phyloP scores from a whole-genome alignment of 2,888 invertebrate genomes.

The Isoperla grammatica region DNA sequence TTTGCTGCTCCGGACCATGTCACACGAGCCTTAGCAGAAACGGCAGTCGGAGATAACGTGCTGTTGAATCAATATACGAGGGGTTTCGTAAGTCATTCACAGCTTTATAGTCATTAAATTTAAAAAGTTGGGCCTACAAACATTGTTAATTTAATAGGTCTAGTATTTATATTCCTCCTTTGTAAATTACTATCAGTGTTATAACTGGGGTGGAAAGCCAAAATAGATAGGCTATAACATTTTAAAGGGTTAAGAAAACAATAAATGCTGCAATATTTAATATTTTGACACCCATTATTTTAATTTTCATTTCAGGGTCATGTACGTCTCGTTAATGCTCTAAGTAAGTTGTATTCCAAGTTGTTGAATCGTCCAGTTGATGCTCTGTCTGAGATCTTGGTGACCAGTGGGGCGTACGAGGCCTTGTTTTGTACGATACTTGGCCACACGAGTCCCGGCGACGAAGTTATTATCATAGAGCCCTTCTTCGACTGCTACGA shows the following conservation, averaged over 20 bases:
- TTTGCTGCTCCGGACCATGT: constrained; percentile 81
- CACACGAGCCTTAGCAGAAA: constrained; percentile 65
- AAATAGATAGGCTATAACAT: too few species aligned
- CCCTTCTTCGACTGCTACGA: constrained; percentile 98
- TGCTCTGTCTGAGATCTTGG: constrained; percentile 76
- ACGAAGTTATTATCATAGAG: constrained; percentile 95
- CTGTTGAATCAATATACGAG: constrained; percentile 88
- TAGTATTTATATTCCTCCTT: too few species aligned
- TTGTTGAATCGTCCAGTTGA: constrained; percentile 71
- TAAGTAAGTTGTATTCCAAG: constrained; percentile 80
- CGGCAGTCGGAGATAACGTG: constrained; percentile 61
- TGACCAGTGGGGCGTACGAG: constrained; percentile 93
- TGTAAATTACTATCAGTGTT: too few species aligned
- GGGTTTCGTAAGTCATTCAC: constrained; percentile 69
- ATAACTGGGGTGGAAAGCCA: too few species aligned
- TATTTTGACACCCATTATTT: too few species aligned
- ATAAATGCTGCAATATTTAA: too few species aligned
- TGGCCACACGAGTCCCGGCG: constrained; percentile 80
- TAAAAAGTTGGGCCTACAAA: too few species aligned
- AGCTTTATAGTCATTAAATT: too few species aligned
- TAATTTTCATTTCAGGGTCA: constrained; percentile 68
- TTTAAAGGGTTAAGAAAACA: too few species aligned
- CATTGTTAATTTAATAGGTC: too few species aligned
- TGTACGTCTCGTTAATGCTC: constrained; percentile 75
- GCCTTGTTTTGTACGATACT: constrained; percentile 81